Percentiles rank a stretch among this genome's conserved stretches.
Evolutionary conservation across 2,797 vertebrate species (phyloP).

Genomic region (Hapalemur alaotrensis): DNA sequence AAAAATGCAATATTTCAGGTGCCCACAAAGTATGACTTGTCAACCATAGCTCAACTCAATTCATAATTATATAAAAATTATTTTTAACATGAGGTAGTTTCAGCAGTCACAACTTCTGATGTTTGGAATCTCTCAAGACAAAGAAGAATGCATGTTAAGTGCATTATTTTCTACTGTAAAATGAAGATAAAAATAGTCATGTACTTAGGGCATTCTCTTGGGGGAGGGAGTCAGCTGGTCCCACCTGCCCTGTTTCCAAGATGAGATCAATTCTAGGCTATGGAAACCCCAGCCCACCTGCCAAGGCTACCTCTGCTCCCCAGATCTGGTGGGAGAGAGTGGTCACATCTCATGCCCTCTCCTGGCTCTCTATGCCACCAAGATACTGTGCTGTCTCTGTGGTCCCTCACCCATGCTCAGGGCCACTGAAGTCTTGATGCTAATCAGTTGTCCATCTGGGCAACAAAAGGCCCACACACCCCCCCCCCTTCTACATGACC

Average conservation of each 20-base stretch:
- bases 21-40: not conserved
- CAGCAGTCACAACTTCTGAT: not conserved
- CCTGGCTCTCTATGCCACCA: not conserved
- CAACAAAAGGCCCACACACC: not conserved
- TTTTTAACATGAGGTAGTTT: not conserved
- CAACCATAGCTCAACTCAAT: not conserved
- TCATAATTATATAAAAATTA: not conserved
- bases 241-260: not conserved
- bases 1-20: not conserved
- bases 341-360: not conserved
- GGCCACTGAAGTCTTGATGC: not conserved
- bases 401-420: not conserved
- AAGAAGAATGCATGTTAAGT: not conserved
- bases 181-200: not conserved
- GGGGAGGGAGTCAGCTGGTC: fast-evolving
- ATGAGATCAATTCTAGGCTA: not conserved
- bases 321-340: not conserved
- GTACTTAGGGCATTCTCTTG: not conserved
- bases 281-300: not conserved
- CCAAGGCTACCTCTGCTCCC: not conserved
- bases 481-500: not conserved
- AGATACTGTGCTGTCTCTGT: not conserved
- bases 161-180: not conserved
- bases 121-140: not conserved
- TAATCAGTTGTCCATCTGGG: not conserved